phyloP scores from a whole-genome alignment of 2,888 invertebrate species.

The Pyrrhosoma nymphula region DNA sequence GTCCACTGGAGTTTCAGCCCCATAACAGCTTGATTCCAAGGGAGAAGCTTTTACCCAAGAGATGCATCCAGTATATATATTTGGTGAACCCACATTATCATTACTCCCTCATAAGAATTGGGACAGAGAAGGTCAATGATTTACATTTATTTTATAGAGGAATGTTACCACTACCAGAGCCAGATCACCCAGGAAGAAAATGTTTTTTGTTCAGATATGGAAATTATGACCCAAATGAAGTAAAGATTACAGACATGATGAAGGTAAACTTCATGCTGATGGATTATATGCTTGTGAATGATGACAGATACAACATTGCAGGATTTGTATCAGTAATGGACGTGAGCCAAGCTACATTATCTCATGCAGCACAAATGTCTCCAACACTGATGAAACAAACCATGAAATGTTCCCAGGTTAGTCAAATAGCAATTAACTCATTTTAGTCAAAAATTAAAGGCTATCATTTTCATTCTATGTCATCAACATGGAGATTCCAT shows the following conservation, averaged over 20 bases:
- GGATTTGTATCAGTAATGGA: conserved; percentile 81
- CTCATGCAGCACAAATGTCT: conserved; percentile 81
- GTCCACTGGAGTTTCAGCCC: too few species aligned
- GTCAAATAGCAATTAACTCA: not conserved
- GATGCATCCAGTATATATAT: too few species aligned
- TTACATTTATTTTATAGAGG: not conserved
- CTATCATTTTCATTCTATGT: too few species aligned
- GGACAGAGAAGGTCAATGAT: not conserved
- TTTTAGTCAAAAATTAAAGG: too few species aligned
- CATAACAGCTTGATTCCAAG: too few species aligned
- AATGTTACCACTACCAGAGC: conserved; percentile 72
- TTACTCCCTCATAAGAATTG: too few species aligned
- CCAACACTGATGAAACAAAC: conserved; percentile 82
- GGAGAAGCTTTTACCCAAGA: too few species aligned
- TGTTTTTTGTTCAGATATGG: conserved; percentile 80
- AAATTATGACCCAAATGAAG: conserved; percentile 73
- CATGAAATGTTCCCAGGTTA: conserved; percentile 75
- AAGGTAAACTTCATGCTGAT: conserved; percentile 80
- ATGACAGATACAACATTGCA: conserved; percentile 77
- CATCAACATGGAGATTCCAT: too few species aligned
- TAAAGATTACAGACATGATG: conserved; percentile 75
- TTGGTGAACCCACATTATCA: too few species aligned
- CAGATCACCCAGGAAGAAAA: conserved; percentile 78
- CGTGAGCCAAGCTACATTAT: conserved; percentile 79
- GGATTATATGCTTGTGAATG: conserved; percentile 82